A percentile compares a stretch with the other conserved stretches of the same genome.
phyloP scores from a whole-genome alignment of 2,797 vertebrate genomes.

The Crocidura indochinensis region DNA sequence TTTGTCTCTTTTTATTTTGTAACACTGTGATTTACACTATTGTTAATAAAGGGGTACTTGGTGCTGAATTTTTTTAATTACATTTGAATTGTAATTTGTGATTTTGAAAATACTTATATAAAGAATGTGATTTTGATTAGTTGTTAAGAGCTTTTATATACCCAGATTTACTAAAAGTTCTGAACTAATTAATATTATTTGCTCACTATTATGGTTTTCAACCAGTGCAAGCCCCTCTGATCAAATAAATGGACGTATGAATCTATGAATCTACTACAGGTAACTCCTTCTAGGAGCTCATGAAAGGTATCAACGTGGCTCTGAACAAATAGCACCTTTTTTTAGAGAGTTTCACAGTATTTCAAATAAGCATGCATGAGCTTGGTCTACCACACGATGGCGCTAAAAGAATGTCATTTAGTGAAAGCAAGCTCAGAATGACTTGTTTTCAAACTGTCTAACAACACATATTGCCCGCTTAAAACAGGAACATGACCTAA shows the following conservation, averaged over 20 bases:
- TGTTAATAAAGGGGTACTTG: too few species aligned
- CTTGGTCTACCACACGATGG: conserved; percentile 71
- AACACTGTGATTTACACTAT: too few species aligned
- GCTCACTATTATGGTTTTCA: conserved; percentile 4
- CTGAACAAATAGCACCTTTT: neutral
- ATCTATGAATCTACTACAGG: neutral
- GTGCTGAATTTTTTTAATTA: neutral
- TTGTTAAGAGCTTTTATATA: neutral
- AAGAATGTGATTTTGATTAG: neutral
- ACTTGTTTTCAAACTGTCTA: neutral
- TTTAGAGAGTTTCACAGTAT: neutral
- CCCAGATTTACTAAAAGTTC: neutral
- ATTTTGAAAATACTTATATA: conserved; percentile 54
- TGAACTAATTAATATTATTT: conserved; percentile 10
- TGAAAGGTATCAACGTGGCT: neutral
- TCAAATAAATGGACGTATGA: neutral
- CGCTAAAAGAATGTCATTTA: conserved; percentile 66
- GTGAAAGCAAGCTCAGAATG: neutral
- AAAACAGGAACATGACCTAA: neutral
- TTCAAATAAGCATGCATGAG: conserved; percentile 25
- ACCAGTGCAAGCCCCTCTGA: neutral
- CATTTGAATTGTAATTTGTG: conserved; percentile 28
- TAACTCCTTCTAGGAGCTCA: conserved; percentile 7
- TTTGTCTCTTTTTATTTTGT: too few species aligned
- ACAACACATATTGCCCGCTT: conserved; percentile 20